phyloP scores from a whole-genome alignment of 2,888 invertebrate species.

The Lordiphosa andalusiaca region DNA sequence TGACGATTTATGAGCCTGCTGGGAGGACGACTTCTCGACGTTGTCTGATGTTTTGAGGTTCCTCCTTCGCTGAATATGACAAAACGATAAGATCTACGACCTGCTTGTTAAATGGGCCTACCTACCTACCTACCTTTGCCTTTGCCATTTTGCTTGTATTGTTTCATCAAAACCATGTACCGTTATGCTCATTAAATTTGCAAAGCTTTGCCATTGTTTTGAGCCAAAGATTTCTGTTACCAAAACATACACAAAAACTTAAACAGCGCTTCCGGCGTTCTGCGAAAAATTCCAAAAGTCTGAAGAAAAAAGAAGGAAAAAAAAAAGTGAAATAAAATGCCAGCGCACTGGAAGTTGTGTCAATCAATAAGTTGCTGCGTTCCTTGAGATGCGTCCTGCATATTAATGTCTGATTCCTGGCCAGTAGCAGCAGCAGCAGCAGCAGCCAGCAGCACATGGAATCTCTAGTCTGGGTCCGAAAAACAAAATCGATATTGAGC shows the following conservation, averaged over 20 bases:
- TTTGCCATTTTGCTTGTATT: slow-evolving; percentile 51
- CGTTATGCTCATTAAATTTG: slow-evolving; percentile 76
- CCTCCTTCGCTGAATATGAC: slow-evolving; percentile 57
- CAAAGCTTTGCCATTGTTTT: slow-evolving; percentile 44
- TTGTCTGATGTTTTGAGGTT: slow-evolving; percentile 27
- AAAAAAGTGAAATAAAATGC: slow-evolving; percentile 37
- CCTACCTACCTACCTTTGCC: slow-evolving; percentile 20
- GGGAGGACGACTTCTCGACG: slow-evolving; percentile 8
- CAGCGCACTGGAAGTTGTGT: slow-evolving; percentile 73
- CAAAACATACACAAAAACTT: slow-evolving; percentile 33
- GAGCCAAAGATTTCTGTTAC: slow-evolving; percentile 33
- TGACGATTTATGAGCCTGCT: slow-evolving; percentile 70
- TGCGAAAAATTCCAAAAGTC: slow-evolving; percentile 56
- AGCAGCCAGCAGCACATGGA: slow-evolving; percentile 10
- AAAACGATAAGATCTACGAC: slow-evolving; percentile 69
- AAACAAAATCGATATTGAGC: slow-evolving; percentile 41
- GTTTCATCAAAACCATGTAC: slow-evolving; percentile 70
- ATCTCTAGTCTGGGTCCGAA: slow-evolving; percentile 17
- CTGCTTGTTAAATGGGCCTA: slow-evolving; percentile 54
- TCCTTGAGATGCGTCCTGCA: slow-evolving; percentile 70
- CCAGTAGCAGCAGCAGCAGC: not conserved
- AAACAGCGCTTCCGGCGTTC: slow-evolving; percentile 72
- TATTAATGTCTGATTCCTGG: slow-evolving; percentile 60
- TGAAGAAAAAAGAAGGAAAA: slow-evolving; percentile 5
- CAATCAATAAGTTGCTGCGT: slow-evolving; percentile 77